Percentiles rank a stretch among this genome's conserved stretches.
phyloP scores from a whole-genome alignment of 2,888 invertebrate genomes.

The Hermaeophaga mercurialis region DNA sequence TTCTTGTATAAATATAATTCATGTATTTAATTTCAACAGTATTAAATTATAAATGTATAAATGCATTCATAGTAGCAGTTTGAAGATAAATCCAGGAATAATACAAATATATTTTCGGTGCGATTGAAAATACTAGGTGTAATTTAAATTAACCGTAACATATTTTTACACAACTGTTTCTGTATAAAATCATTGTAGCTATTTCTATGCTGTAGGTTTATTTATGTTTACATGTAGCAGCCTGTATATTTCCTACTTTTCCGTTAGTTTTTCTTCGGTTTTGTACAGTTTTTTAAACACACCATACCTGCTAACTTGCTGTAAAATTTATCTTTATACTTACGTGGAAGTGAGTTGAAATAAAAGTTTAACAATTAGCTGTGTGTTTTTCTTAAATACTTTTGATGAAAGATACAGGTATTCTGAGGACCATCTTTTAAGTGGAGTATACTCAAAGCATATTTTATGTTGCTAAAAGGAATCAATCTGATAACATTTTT shows the following conservation, averaged over 20 bases:
- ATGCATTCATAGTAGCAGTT: constrained; percentile 28
- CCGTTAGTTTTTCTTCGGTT: constrained; percentile 20
- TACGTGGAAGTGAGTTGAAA: constrained; percentile 44
- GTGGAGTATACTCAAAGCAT: no score
- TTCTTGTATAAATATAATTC: constrained; percentile 20
- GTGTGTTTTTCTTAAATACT: no score
- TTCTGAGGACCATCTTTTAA: no score
- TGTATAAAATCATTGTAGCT: constrained; percentile 43
- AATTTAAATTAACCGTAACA: constrained; percentile 47
- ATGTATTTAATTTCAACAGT: constrained; percentile 22
- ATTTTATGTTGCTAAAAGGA: no score
- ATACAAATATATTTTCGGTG: constrained; percentile 38
- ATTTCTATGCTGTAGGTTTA: constrained; percentile 29
- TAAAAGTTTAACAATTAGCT: constrained; percentile 34
- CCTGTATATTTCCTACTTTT: constrained; percentile 21
- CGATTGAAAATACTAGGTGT: constrained; percentile 42
- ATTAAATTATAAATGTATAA: constrained; percentile 33
- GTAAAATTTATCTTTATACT: constrained; percentile 41
- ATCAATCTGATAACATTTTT: no score
- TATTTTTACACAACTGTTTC: constrained; percentile 50
- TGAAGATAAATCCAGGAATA: constrained; percentile 25
- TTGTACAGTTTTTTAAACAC: constrained; percentile 34
- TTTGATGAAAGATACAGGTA: no score
- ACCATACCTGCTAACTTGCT: constrained; percentile 36
- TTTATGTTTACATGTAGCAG: constrained; percentile 26